Base-by-base conservation (phyloP, 2,888 invertebrate genomes). In the Entomobrya multifasciata region DNA sequence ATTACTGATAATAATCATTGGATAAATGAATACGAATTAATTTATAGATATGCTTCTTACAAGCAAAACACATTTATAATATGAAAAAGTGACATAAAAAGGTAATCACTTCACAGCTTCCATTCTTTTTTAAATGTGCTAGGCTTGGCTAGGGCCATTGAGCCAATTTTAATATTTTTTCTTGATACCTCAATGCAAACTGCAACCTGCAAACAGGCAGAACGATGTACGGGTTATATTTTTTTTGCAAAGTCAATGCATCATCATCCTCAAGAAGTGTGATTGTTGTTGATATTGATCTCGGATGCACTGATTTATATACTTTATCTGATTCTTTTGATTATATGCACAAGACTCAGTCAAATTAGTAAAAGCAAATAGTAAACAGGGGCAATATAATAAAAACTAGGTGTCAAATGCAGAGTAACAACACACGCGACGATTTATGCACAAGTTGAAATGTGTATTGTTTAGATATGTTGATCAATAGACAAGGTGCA, bases 271-370 rank as follows among this genome's bases (percentile, higher is more conserved):
- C n/a, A 25, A 4, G 1, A 15, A 57, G 57, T 41, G 44, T 77
- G 36, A 65, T 55, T 30, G 57, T 41, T 55, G 27, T n/a, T 70
- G 80, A 81, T 81, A 81, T 72, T 70, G 80, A 81, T 81, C 70
- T 70, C 11, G 11, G 3, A 22, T 65, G 65, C 65, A 13, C 65
- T 65, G 65, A 65, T 65, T 65, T 67, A 67, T 47, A 44, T 44
- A 47, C 4, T 67, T 47, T 17, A 17, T 65, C 8, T 65, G 52
- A 52, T 52, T 22, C 11, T 47, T 44, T 62, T 30, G 15, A 30
- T 20, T 3, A n/a, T 30, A 36, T 8, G 5, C 4, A 36, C 30
- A 67, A 8, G 44, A 44, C 44, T 22, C 47, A 44, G 15, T 41
- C 22, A 22, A 44, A 67, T 67, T 67, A 44, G 67, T 27, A 67